phyloP scores from a whole-genome alignment of 2,113 vertebrate species.

The Plestiodon gilberti region DNA sequence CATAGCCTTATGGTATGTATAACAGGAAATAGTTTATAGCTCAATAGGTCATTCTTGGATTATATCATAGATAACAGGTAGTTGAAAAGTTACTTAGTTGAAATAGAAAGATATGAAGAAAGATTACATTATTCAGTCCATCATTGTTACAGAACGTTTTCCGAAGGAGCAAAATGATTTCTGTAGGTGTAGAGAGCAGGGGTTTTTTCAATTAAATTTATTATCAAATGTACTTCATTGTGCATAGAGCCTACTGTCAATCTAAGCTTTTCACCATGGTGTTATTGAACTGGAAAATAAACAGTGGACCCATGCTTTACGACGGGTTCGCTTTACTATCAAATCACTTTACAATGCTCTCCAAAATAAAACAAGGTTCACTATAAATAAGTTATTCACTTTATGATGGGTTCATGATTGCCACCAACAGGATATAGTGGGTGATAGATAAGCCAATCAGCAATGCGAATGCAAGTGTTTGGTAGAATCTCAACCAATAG shows the following conservation, averaged over 20 bases:
- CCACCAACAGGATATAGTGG: no score
- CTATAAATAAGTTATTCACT: no score
- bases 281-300: conserved; percentile 21
- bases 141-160: conserved; percentile 41
- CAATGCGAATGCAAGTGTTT: no score
- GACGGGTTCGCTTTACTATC: no score
- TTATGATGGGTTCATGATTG: no score
- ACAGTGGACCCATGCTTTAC: no score
- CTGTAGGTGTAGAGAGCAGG: conserved; percentile 6
- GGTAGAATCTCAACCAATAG: no score
- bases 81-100: conserved; percentile 41
- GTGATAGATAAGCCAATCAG: no score
- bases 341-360: no score
- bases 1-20: conserved; percentile 22
- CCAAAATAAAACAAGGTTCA: no score
- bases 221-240: not conserved
- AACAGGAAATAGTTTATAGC: conserved; percentile 51
- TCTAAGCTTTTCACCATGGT: not conserved
- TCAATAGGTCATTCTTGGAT: conserved; percentile 59
- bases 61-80: conserved; percentile 53
- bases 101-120: no score
- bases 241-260: not conserved
- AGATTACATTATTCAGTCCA: conserved; percentile 54
- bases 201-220: not conserved
- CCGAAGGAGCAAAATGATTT: conserved; percentile 41